Evolutionary conservation across 2,113 vertebrate genomes (phyloP).

Genomic region (Mobula birostris): DNA sequence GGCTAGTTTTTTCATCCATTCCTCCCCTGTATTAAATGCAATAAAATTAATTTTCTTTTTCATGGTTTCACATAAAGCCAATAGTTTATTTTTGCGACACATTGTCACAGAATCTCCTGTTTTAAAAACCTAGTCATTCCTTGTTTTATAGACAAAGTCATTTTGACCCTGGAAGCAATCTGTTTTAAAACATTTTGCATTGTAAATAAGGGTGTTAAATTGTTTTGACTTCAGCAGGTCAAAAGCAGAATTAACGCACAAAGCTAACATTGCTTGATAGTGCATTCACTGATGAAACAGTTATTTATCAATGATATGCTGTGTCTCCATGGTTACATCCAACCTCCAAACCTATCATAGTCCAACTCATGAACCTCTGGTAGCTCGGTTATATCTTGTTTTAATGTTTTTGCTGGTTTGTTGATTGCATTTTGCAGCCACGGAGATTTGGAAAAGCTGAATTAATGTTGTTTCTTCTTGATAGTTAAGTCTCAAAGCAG

Average conservation of each 20-base stretch:
- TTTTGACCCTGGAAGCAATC: neutral
- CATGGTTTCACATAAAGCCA: neutral
- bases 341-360: neutral
- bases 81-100: neutral
- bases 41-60: neutral
- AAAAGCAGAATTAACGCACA: conserved; percentile 3
- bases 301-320: neutral
- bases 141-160: conserved; percentile 11
- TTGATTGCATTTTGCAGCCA: neutral
- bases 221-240: conserved; percentile 23
- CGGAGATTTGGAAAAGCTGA: neutral
- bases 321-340: neutral
- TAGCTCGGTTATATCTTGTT: neutral
- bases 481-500: neutral
- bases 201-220: conserved; percentile 11
- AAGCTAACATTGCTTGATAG: neutral
- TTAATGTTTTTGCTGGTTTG: neutral
- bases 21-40: neutral
- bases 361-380: neutral
- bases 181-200: conserved; percentile 28
- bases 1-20: neutral
- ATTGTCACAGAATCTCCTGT: neutral
- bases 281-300: neutral
- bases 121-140: neutral
- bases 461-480: conserved; percentile 5